Evolutionary conservation across 2,888 invertebrate species (phyloP).

Genomic region (Dasysyrphus tricinctus): DNA sequence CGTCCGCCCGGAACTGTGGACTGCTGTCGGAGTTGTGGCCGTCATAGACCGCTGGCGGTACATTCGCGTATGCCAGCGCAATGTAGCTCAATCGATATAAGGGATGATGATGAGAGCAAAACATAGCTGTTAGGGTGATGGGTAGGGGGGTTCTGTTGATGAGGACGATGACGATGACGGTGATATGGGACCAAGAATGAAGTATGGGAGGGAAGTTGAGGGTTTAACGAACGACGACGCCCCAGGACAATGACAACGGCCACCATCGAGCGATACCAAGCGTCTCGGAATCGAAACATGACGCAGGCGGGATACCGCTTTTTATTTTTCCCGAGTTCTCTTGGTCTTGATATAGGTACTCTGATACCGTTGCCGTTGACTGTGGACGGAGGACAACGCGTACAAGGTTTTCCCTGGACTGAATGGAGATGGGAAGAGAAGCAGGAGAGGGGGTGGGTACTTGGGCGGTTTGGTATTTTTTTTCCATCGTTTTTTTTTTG

Average conservation of each 20-base stretch:
- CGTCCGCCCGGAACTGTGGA: constrained; percentile 51
- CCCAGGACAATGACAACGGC: constrained; percentile 57
- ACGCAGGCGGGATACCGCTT: constrained; percentile 75
- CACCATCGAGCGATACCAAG: constrained; percentile 63
- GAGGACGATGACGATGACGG: constrained; percentile 26
- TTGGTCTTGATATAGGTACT: background rate
- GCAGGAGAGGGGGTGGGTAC: constrained; percentile 31
- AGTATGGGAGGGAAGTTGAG: constrained; percentile 27
- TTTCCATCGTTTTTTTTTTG: constrained; percentile 13
- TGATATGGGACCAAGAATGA: constrained; percentile 40
- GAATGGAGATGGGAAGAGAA: background rate
- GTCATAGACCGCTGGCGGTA: constrained; percentile 74
- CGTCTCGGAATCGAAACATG: constrained; percentile 59
- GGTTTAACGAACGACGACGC: constrained; percentile 72
- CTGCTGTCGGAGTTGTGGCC: constrained; percentile 41
- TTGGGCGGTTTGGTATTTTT: constrained; percentile 36
- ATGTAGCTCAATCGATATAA: constrained; percentile 72
- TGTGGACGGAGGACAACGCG: constrained; percentile 14
- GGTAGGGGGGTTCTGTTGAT: constrained; percentile 38
- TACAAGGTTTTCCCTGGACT: constrained; percentile 34
- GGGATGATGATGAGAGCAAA: constrained; percentile 70
- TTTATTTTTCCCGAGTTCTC: constrained; percentile 47
- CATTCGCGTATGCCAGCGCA: constrained; percentile 66
- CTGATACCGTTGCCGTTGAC: constrained; percentile 38
- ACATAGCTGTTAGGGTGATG: constrained; percentile 55